Evolutionary conservation across 2,888 invertebrate genomes (phyloP).

Genomic region (Lamellibrachia satsuma): DNA sequence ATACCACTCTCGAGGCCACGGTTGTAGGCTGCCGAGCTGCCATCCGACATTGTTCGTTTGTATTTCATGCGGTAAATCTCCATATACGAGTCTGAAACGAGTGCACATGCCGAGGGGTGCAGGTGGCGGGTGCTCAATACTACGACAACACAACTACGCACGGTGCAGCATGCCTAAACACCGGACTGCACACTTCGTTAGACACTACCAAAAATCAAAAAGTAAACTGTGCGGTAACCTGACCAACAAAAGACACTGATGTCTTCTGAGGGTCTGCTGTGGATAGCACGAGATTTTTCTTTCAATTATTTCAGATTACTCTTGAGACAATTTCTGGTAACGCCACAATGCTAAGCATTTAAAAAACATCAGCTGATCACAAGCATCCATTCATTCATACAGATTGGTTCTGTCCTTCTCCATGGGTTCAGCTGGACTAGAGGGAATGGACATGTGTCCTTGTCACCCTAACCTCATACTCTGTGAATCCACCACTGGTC

Average conservation of each 20-base stretch:
- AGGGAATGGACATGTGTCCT: neutral
- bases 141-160: neutral
- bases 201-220: neutral
- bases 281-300: neutral
- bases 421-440: neutral
- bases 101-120: neutral
- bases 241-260: neutral
- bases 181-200: neutral
- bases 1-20: neutral
- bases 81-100: neutral
- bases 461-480: neutral
- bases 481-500: neutral
- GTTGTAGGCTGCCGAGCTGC: neutral
- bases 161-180: neutral
- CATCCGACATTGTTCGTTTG: neutral
- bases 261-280: neutral
- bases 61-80: conserved; percentile 4
- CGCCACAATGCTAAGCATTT: neutral
- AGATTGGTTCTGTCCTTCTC: neutral
- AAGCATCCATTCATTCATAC: neutral
- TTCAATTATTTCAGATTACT: neutral
- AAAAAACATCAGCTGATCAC: neutral
- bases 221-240: neutral
- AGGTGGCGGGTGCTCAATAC: neutral
- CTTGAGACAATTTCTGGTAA: neutral